These are phyloP conservation scores for Melanotaenia maccullochi DNA, from an alignment of 2,797 vertebrate species.

Conservation along the genomic window DNA sequence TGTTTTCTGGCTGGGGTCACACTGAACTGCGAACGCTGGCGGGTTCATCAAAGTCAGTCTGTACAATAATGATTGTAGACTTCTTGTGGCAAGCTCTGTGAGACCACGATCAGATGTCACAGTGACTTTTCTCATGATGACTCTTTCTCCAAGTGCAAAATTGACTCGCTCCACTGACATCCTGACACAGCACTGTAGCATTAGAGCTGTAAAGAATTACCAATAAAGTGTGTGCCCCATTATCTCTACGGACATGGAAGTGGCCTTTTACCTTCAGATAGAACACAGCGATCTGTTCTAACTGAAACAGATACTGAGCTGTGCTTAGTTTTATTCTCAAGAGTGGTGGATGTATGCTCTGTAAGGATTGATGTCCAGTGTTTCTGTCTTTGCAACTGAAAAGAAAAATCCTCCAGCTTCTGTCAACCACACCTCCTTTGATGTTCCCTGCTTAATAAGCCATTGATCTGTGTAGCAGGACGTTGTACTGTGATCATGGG, in stretches of 20 bases:
- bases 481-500: constrained; percentile 50
- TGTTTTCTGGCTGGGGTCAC: constrained; percentile 44
- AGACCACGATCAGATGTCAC: constrained; percentile 54
- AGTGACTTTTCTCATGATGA: constrained; percentile 53
- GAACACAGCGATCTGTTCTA: background rate
- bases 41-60: constrained; percentile 41
- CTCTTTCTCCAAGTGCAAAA: constrained; percentile 60
- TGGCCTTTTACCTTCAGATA: constrained; percentile 7
- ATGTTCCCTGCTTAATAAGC: constrained; percentile 61
- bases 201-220: constrained; percentile 23
- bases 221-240: constrained; percentile 28
- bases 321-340: background rate
- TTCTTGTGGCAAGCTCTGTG: constrained; percentile 6
- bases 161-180: constrained; percentile 54
- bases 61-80: constrained; percentile 33
- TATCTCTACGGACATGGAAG: constrained; percentile 32
- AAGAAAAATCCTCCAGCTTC: constrained; percentile 46
- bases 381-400: constrained; percentile 29
- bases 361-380: constrained; percentile 34
- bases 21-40: background rate
- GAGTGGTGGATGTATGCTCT: constrained; percentile 40
- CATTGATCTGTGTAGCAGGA: constrained; percentile 64
- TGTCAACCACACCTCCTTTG: constrained; percentile 44
- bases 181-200: constrained; percentile 33
- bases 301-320: background rate